Percentiles rank a stretch among this genome's conserved stretches.
Conservation (phyloP, 2,888 invertebrate genomes). For the Myathropa florea region DNA sequence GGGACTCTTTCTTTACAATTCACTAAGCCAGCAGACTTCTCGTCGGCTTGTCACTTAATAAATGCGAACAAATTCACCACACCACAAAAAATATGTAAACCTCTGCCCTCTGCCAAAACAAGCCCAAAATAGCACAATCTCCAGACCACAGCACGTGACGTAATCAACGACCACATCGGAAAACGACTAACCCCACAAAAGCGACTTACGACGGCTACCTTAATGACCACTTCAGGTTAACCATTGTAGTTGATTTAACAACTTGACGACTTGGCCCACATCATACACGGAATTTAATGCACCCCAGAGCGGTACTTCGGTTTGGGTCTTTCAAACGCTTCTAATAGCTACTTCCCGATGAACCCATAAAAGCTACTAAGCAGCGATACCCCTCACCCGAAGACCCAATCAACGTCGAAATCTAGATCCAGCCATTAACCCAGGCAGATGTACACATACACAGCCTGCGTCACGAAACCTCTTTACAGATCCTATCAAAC, state of each 20-base stretch:
- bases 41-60: too few relatives aligned
- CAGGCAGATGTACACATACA: not conserved
- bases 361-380: not conserved
- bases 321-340: not conserved
- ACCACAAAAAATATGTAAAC: too few relatives aligned
- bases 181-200: not conserved
- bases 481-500: not conserved
- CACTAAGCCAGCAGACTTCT: too few relatives aligned
- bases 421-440: not conserved
- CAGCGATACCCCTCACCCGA: not conserved
- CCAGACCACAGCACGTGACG: not conserved
- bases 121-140: too few relatives aligned
- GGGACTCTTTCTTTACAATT: too few relatives aligned
- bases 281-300: not conserved
- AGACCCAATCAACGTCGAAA: not conserved
- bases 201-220: too few relatives aligned
- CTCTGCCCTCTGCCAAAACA: too few relatives aligned
- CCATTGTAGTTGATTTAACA: not conserved
- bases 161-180: not conserved
- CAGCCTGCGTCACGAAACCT: not conserved
- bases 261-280: not conserved
- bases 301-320: not conserved
- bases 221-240: not conserved
- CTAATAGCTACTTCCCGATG: not conserved
- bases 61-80: too few relatives aligned